Base-by-base conservation (phyloP, 2,797 vertebrate genomes). In the Erpetoichthys calabaricus region DNA sequence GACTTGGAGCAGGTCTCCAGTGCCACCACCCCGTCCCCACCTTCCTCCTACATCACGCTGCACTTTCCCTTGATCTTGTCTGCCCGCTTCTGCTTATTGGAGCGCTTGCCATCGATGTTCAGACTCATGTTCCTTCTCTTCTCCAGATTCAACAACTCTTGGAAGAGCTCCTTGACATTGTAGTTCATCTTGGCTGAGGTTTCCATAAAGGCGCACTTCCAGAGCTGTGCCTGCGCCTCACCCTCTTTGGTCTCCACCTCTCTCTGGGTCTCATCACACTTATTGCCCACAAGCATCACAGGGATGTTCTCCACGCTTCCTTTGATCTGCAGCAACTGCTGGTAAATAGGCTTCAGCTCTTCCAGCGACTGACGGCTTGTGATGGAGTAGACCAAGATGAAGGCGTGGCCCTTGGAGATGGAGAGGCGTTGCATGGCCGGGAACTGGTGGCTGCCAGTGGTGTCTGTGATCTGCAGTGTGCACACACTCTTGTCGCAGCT, bases 141-240 rank as follows among this genome's bases (percentile, higher is more conserved):
- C 85, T 97, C 94, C 73, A 94, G 83, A 70, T 92, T 96, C 57
- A 97, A 91, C 62, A 97, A 89, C 89, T 97, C 91, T 78, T 97
- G 94, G 80, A 97, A 97, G 65, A 97, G 90, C 86, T 97, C 94
- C 47, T 91, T 93, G 56, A 97, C 94, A 3, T 97, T 97, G 86
- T 97, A 89, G 85, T 97, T 94, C 85, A 91, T 94, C 82, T 98
- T 97, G 80, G 94, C 94, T 0, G 94, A 98, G 8, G 94, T 98
- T 80, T 98, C 94, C 92, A 98, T 97, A 80, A 98, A 98, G 71
- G 92, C 91, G 68, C 93, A 98, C 65, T 94, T 94, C 94, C 94
- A 98, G 71, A 88, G 82, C 77, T 84, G 86, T 62, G 94, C 92
- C 84, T 95, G 60, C 2, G 92, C 91, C 68, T 96, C 92, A 0